Conservation (phyloP, 2,113 vertebrate species). For the Urocitellus parryii region DNA sequence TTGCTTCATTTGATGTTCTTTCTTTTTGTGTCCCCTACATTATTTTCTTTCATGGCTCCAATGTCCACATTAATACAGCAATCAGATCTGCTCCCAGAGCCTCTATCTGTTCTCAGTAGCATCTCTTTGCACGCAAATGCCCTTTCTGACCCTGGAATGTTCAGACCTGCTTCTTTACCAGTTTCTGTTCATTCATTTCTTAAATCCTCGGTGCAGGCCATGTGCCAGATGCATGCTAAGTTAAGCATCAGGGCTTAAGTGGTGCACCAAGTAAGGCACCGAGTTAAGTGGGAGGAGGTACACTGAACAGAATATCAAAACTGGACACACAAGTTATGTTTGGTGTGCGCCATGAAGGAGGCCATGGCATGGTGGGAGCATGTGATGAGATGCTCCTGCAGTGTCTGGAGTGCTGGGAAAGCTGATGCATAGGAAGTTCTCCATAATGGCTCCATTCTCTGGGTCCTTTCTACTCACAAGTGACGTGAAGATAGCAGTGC, state of each 20-base stretch:
- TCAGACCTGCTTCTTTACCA: neutral
- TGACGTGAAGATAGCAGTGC: neutral
- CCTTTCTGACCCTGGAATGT: neutral
- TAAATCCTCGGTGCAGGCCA: neutral
- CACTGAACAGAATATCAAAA: neutral
- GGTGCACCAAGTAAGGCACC: neutral
- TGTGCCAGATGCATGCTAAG: neutral
- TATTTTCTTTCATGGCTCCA: neutral
- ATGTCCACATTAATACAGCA: neutral
- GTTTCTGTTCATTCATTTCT: conserved; percentile 25
- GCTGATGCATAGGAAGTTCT: neutral
- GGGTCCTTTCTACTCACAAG: neutral
- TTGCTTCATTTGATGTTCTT: neutral
- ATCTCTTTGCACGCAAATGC: neutral
- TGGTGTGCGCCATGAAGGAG: neutral
- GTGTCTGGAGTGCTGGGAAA: conserved; percentile 5
- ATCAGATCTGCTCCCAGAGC: neutral
- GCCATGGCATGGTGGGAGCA: neutral
- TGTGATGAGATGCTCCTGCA: neutral
- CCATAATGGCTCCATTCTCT: neutral
- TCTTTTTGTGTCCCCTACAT: neutral
- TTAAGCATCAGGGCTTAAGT: neutral
- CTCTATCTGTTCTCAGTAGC: neutral
- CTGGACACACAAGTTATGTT: neutral
- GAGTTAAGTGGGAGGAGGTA: neutral